Base-by-base conservation (phyloP, 2,113 vertebrate genomes). In the Anolis sagrei region DNA sequence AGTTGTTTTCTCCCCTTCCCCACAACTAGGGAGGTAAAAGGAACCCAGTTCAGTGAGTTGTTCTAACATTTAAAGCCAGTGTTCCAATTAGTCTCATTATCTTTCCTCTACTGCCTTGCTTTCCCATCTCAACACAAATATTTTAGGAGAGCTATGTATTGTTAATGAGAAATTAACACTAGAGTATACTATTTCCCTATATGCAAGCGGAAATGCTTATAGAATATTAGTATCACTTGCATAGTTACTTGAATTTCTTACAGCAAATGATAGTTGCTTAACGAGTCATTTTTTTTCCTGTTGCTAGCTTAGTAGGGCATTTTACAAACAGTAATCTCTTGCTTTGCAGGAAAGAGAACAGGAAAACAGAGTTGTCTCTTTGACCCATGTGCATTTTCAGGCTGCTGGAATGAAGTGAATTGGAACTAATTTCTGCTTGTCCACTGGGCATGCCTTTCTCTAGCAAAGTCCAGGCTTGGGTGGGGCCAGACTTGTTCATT, bases 401-500 rank as follows among this genome's bases (percentile, higher is more conserved):
- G 85, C 92, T 91, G 93, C 86, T 93, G 89, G 86, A 95, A 94
- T 94, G 93, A 94, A 90, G 83, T 39, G 83, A 89, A 83, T 95
- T 94, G 95, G 94, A 95, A 92, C 90, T 81, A 81, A 74, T 79
- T 90, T 88, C 84, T 6, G 0, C 83, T 93, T 92, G 93, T 94
- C 90, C 90, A 92, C 88, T 89, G 83, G 92, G 90, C 90, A 29
- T 93, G 94, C 76, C 81, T 89, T 94, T 91, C 68, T 93, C 82
- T 69, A 84, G 89, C 93, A 86, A 87, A 91, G 93, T 94, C 90
- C 61, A 74, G 87, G 86, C 89, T 89, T 94, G 96, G 95, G 95
- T 96, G 95, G 95, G 91, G 94, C 94, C 66, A 48, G 58, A 82
- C 81, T 93, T 93, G 51, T 94, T 95, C 88, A 90, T 75, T 93